Percentiles rank a stretch among this genome's conserved stretches.
These are phyloP conservation scores for Catharus fuscescens DNA, from an alignment of 2,113 vertebrate genomes.

Conservation along the genomic window DNA sequence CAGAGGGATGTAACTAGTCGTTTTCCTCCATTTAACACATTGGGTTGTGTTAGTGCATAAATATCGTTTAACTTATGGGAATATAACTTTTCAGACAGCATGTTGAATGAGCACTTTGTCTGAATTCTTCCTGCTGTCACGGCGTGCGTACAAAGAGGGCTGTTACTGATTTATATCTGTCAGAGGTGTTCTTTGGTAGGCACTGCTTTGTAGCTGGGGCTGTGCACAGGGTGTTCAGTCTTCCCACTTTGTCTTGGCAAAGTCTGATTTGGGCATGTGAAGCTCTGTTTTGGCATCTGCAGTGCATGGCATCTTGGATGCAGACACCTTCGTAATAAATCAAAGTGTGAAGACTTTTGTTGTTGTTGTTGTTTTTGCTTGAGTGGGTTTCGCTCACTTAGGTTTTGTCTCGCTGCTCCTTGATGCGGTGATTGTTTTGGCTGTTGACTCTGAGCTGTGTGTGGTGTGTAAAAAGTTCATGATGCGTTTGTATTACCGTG, in stretches of 20 bases:
- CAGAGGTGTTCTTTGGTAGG: background rate
- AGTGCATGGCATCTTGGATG: background rate
- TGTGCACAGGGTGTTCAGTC: background rate
- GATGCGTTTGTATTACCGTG: accelerated
- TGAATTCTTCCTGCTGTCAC: background rate
- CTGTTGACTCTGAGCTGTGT: background rate
- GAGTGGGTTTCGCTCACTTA: background rate
- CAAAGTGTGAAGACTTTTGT: background rate
- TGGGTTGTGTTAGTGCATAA: background rate
- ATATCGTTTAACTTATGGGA: background rate
- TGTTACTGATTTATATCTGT: background rate
- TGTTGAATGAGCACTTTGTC: background rate
- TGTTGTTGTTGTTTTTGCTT: background rate
- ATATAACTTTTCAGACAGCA: background rate
- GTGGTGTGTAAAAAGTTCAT: background rate
- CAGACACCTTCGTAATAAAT: background rate
- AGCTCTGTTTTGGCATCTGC: background rate
- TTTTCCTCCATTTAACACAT: background rate
- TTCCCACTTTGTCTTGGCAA: background rate
- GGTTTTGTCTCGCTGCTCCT: background rate
- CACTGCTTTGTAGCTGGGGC: background rate
- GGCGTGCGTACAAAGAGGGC: background rate
- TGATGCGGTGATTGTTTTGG: background rate
- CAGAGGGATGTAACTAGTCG: background rate
- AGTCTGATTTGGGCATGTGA: background rate